Base-by-base conservation (phyloP, 2,888 invertebrate species). In the Oscheius sp. region DNA sequence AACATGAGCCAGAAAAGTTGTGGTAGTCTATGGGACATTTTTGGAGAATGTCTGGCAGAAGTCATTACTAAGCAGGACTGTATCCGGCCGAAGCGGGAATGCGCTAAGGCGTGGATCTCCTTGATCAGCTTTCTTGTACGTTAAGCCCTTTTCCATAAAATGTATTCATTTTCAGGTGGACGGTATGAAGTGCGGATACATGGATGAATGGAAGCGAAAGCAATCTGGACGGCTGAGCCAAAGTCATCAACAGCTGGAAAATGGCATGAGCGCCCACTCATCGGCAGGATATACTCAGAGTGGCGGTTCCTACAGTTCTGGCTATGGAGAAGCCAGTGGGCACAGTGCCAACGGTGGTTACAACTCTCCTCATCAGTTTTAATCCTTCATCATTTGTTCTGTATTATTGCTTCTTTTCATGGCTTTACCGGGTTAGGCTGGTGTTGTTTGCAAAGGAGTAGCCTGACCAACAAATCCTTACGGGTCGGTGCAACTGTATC, bases 31-130 rank as follows among this genome's bases (percentile, higher is more conserved):
- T 87, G 87, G 84, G 87, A 87, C 69, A 83, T 85, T 23, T 70
- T 87, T 5, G 87, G 86, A 43, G 86, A 85, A 35, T 82, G 81
- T n/a, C 73, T 87, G 45, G 82, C 86, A n/a, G 86, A 87, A 76
- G 80, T 83, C 5, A 79, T 87, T 59, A 80, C 84, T 59, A 86
- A 85, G 63, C 78, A 81, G 12, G 87, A 87, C 49, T 82, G 82
- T 29, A 81, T 87, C 12, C 84, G 87, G 16, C 84, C 85, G 12
- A 87, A 87, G 68, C 73, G 87, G 27, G 87, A 87, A 72, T 86
- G 86, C 2, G 83, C 84, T 43, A 84, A 86, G 53, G 86, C 85
- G 23, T 87, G 85, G 85, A 85, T 87, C 59, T 76, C 82, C 0
- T 72, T 87, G 13, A 80, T 84, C 55, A 82, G 82, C 5, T 87